Evolutionary conservation across 2,888 invertebrate genomes (phyloP), one percentile per base, ranked within the genome.

Genomic region (Loripinus fragilis): DNA sequence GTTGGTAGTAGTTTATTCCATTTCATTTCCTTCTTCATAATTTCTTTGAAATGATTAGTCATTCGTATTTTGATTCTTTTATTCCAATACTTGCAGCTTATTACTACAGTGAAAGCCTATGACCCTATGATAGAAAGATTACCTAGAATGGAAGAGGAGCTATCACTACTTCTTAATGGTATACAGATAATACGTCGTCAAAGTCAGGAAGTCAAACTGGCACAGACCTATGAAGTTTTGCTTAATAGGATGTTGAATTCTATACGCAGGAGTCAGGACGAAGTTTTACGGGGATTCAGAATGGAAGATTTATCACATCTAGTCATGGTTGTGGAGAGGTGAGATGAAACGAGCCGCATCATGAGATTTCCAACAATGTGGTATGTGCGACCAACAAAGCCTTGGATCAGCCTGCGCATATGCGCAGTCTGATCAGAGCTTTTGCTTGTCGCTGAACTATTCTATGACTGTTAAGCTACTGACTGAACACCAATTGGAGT

Each of bases 241-340:
- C 94, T 98, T 48, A 95, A 96, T 74, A 96, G 97, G 91, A 94
- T 98, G 70, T 97, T 97, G 1, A 98, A 98, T 0, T 96, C 97
- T 0, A 94, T 98, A 33, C 96, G 97, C 28, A 97, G 97, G 93
- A 96, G 95, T 91, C 94, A 95, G 73, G 95, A 96, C 50, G 81
- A 80, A 60, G 90, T 87, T 12, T 71, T 67, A 17, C 60, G 41
- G 35, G 86, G 96, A 95, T 85, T 80, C 96, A 96, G 93, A 96
- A 97, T 97, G 0, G 94, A 95, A 50, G 95, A 95, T 76, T 94
- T 98, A 28, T 94, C 95, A 15, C 95, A 96, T 90, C 96, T 96
- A 91, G 96, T 97, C 94, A 95, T 98, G 73, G 97, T 97, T 33
- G 96, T 98, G 55, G 97, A 98, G 95, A 96, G 97, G 97, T 97